phyloP scores from a whole-genome alignment of 2,888 invertebrate genomes.

The Heliconius erato region DNA sequence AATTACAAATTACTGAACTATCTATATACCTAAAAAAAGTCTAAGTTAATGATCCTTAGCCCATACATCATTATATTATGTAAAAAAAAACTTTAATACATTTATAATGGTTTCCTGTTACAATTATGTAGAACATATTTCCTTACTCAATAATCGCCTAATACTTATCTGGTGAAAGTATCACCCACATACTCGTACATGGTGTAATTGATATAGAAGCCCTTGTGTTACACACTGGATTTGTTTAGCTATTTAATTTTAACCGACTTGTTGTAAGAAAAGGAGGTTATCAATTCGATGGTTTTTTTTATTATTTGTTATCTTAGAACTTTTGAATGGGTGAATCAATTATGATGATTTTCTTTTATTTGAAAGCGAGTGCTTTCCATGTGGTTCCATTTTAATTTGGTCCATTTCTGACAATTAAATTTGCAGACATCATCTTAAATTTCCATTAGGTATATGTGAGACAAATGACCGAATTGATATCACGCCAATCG shows the following conservation, averaged over 20 bases:
- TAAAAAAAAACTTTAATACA: neutral
- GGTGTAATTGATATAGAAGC: neutral
- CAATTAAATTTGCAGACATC: no score
- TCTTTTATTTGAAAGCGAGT: no score
- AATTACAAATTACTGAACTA: neutral
- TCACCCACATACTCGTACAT: slow-evolving; percentile 10
- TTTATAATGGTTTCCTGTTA: slow-evolving; percentile 23
- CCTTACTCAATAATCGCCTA: slow-evolving; percentile 7
- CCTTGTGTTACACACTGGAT: slow-evolving; percentile 10
- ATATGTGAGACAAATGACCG: no score
- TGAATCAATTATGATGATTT: no score
- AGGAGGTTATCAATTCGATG: no score
- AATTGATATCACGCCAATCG: no score
- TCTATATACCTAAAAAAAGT: neutral
- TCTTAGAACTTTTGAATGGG: no score
- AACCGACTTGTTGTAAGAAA: no score
- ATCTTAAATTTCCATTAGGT: no score
- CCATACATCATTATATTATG: neutral
- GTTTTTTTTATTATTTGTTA: no score
- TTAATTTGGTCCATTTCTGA: no score
- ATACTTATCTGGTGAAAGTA: slow-evolving; percentile 7
- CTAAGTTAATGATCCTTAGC: slow-evolving; percentile 7
- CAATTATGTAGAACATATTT: slow-evolving; percentile 15
- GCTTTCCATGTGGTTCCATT: no score
- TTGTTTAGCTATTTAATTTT: neutral